A percentile compares a stretch with the other conserved stretches of the same genome.
phyloP scores from a whole-genome alignment of 2,797 vertebrate genomes.

The Gadopsis bispinosus region DNA sequence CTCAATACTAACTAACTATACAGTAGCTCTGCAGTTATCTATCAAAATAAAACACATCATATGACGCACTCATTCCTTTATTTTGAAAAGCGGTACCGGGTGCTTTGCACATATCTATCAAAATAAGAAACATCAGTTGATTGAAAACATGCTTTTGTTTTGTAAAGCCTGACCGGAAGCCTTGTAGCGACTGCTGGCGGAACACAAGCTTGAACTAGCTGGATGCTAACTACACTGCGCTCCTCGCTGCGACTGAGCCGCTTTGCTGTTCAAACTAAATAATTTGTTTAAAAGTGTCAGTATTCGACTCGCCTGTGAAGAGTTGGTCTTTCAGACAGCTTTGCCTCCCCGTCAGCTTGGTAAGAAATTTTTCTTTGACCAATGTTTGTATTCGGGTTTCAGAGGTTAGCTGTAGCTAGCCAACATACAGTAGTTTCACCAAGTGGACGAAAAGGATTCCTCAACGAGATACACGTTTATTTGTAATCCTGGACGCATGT shows the following conservation, averaged over 20 bases:
- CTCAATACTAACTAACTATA: too few species aligned
- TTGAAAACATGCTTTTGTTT: constrained; percentile 35
- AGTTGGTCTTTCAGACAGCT: neutral
- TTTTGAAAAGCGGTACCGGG: constrained; percentile 33
- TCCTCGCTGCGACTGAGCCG: neutral
- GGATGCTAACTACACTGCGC: constrained; percentile 1
- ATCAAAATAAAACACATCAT: constrained; percentile 21
- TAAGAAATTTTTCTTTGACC: constrained; percentile 37
- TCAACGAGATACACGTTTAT: too few species aligned
- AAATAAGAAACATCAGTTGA: neutral
- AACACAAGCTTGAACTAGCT: constrained; percentile 7
- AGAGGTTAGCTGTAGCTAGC: constrained; percentile 44
- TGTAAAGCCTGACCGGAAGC: constrained; percentile 55
- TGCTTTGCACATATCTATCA: neutral
- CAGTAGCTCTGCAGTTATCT: neutral
- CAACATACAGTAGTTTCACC: constrained; percentile 18
- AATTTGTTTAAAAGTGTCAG: neutral
- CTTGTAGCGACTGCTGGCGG: neutral
- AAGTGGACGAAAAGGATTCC: neutral
- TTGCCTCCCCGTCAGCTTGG: constrained; percentile 28
- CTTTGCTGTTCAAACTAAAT: neutral
- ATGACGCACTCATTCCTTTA: constrained; percentile 23
- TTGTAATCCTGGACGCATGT: neutral
- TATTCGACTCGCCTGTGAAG: neutral
- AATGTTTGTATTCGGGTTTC: constrained; percentile 23